Percentiles rank a stretch among this genome's conserved stretches.
These are phyloP conservation scores for Hypotaenidia philippensis DNA, from an alignment of 2,797 vertebrate genomes.

Conservation along the genomic window DNA sequence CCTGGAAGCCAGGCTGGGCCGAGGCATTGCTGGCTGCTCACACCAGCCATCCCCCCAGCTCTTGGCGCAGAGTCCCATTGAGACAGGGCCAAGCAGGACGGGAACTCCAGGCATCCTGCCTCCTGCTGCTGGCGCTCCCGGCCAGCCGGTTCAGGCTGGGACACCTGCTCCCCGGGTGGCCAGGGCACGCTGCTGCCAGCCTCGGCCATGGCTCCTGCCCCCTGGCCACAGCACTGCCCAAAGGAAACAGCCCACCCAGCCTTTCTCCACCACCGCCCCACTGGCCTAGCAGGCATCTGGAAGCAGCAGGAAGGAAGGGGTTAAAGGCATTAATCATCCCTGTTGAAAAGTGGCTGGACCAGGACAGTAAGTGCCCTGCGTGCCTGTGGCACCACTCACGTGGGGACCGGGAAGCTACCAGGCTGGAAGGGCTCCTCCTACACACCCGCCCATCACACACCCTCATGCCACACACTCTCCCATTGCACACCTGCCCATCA, in stretches of 20 bases:
- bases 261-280: not conserved
- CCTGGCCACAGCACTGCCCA: not conserved
- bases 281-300: rapidly evolving
- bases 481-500: not conserved
- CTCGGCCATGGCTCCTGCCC: constrained; percentile 1
- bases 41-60: not conserved
- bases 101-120: constrained; percentile 75
- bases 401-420: not conserved
- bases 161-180: constrained; percentile 60
- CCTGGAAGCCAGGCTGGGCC: not conserved
- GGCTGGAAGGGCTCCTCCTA: not conserved
- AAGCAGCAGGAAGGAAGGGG: not conserved
- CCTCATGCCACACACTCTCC: not conserved
- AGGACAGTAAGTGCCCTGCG: not conserved
- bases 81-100: constrained; percentile 55
- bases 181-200: not conserved
- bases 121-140: constrained; percentile 26
- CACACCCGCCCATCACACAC: not conserved
- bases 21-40: not conserved
- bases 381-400: not conserved
- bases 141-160: constrained; percentile 61
- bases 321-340: not conserved
- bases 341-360: not conserved
- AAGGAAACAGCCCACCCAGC: not conserved
- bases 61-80: constrained; percentile 65